Conservation (phyloP, 2,797 vertebrate genomes). For the Glyptemys insculpta region DNA sequence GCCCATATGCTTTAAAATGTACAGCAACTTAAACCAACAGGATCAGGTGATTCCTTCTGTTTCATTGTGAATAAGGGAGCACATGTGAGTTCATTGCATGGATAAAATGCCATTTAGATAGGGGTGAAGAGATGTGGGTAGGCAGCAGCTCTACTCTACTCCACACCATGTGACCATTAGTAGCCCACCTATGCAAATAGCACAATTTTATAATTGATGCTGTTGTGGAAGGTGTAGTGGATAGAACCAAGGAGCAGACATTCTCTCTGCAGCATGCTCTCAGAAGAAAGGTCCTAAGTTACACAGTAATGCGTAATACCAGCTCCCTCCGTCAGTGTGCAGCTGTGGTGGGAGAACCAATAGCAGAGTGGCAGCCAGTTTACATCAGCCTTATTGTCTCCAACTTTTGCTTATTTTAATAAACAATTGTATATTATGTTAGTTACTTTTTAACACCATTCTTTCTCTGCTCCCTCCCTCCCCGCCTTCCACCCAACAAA, state of each 20-base stretch:
- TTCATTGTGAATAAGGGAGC: neutral
- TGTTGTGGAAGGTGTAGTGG: neutral
- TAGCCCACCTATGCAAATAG: neutral
- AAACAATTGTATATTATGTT: neutral
- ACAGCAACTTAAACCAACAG: neutral
- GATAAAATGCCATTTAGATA: neutral
- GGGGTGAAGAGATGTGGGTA: neutral
- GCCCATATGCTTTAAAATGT: neutral
- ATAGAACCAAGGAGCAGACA: neutral
- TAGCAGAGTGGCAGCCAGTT: neutral
- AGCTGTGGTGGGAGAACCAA: neutral
- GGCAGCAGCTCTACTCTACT: neutral
- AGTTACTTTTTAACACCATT: neutral
- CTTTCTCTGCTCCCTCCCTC: neutral
- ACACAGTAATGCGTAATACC: too few species aligned
- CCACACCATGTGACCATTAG: neutral
- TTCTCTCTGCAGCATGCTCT: neutral
- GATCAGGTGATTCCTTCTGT: neutral
- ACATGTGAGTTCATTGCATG: neutral
- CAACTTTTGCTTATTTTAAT: neutral
- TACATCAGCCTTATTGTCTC: neutral
- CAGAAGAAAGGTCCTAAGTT: neutral
- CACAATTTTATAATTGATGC: neutral
- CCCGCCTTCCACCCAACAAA: neutral
- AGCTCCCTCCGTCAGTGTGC: neutral